Evolutionary conservation across 1,140 invertebrate species (phyloP).

Genomic region (Polyergus mexicanus): DNA sequence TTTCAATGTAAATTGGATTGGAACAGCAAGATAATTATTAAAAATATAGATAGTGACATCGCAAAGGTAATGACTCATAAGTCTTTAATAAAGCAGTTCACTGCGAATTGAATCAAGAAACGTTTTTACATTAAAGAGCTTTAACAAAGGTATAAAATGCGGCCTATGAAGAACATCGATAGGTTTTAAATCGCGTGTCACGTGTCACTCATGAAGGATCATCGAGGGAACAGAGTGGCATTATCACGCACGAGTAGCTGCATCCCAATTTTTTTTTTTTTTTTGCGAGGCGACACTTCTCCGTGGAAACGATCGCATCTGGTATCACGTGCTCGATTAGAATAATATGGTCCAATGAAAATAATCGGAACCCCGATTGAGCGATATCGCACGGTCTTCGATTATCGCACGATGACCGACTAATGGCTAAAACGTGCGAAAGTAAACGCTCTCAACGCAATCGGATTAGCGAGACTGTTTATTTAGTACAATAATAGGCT

Average conservation of each 20-base stretch:
- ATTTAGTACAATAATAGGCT: conserved; percentile 74
- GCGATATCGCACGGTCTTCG: conserved; percentile 8
- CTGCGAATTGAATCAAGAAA: conserved; percentile 8
- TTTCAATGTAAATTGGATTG: not conserved
- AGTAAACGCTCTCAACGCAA: conserved; percentile 75
- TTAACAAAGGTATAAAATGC: conserved; percentile 14
- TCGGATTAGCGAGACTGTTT: conserved; percentile 74
- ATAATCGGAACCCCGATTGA: conserved; percentile 44
- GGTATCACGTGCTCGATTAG: conserved; percentile 9
- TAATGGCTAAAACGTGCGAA: conserved; percentile 80
- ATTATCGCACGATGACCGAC: not conserved
- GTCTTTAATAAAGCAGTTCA: conserved; percentile 5
- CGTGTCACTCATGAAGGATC: conserved; percentile 40
- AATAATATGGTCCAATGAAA: conserved; percentile 53
- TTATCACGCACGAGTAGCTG: conserved; percentile 54
- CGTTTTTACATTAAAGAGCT: conserved; percentile 1
- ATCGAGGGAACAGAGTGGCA: conserved; percentile 50
- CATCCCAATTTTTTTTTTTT: conserved; percentile 37
- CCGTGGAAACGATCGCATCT: conserved; percentile 62
- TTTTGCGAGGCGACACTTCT: not conserved
- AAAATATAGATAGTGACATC: not conserved
- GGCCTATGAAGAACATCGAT: not conserved
- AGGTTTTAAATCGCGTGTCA: conserved; percentile 55
- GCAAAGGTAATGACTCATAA: not conserved
- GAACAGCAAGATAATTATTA: not conserved